Evolutionary conservation across 2,113 vertebrate species (phyloP).

Genomic region (Columba livia): DNA sequence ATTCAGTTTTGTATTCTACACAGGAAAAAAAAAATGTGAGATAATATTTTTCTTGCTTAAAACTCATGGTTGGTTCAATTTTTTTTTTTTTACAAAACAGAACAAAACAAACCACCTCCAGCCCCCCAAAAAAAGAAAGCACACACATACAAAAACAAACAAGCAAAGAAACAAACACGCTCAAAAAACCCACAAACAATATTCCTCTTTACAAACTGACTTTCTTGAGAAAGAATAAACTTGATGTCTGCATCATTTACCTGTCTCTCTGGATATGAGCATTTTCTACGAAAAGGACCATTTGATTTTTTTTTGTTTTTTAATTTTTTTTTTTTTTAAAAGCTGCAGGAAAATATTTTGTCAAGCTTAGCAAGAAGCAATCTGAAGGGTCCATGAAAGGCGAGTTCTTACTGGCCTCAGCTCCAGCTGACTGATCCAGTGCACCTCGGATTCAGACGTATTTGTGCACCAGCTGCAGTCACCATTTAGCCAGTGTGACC

Average conservation of each 20-base stretch:
- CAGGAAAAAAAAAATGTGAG: fast-evolving
- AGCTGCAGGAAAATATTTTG: background rate
- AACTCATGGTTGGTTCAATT: background rate
- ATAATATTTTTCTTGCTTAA: background rate
- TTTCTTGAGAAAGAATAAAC: background rate
- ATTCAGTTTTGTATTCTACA: background rate
- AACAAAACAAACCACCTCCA: background rate
- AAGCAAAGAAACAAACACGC: background rate
- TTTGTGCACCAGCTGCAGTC: fast-evolving
- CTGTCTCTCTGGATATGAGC: fast-evolving
- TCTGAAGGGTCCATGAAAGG: background rate
- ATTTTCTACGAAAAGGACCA: background rate
- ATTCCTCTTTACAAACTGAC: background rate
- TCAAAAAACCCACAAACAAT: background rate
- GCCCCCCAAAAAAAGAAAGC: no score
- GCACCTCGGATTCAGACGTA: background rate
- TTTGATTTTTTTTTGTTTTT: background rate
- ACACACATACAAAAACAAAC: no score
- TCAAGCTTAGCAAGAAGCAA: background rate
- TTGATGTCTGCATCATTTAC: background rate
- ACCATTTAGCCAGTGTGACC: background rate
- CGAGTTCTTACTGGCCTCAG: background rate
- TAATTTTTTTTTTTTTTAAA: background rate
- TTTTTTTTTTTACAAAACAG: fast-evolving
- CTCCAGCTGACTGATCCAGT: background rate